phyloP scores from a whole-genome alignment of 2,888 invertebrate genomes.

The Drosophila acutilabella region DNA sequence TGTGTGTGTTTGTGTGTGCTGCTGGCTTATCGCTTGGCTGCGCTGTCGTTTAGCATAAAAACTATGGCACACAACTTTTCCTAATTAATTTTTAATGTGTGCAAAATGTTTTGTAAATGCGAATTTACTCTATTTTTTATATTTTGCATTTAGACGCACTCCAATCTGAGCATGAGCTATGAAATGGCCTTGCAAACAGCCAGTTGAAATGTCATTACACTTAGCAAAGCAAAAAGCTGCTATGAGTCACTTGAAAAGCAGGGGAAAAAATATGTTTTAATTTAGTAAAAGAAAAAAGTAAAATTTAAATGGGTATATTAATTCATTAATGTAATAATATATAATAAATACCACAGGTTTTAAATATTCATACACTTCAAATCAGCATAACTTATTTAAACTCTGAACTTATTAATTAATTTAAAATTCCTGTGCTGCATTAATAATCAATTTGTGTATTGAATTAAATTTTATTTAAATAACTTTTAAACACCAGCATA shows the following conservation, averaged over 20 bases:
- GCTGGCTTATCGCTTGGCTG: slow-evolving; percentile 67
- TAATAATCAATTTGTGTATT: background rate
- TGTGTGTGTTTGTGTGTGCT: slow-evolving; percentile 21
- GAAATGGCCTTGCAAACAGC: slow-evolving; percentile 10
- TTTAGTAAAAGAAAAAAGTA: too few relatives aligned
- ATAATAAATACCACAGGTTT: too few relatives aligned
- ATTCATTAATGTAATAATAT: too few relatives aligned
- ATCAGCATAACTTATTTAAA: too few relatives aligned
- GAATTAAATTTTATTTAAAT: background rate
- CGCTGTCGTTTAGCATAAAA: slow-evolving; percentile 68
- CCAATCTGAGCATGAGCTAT: slow-evolving; percentile 1
- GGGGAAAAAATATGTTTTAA: background rate
- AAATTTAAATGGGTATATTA: too few relatives aligned
- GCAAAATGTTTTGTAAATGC: slow-evolving; percentile 71
- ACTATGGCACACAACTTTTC: slow-evolving; percentile 67
- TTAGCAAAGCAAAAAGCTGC: background rate
- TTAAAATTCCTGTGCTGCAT: background rate
- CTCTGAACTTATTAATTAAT: background rate
- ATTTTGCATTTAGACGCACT: background rate
- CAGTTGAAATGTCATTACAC: background rate
- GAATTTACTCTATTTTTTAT: slow-evolving; percentile 43
- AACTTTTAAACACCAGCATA: background rate
- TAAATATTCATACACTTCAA: too few relatives aligned
- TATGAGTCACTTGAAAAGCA: background rate
- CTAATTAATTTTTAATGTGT: slow-evolving; percentile 77